Evolutionary conservation across 2,888 invertebrate genomes (phyloP).

Genomic region (Hydraecia micacea): DNA sequence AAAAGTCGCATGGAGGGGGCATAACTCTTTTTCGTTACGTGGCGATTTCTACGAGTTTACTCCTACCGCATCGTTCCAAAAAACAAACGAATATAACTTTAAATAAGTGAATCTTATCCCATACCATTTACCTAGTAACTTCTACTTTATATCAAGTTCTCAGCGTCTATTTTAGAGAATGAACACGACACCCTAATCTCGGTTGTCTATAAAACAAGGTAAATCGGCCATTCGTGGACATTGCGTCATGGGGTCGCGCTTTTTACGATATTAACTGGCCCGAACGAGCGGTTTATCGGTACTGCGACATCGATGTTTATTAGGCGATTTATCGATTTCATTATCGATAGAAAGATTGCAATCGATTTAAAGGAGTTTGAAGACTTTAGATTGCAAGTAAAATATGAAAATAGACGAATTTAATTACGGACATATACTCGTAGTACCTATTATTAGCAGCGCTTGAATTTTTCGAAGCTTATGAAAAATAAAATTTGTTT

Average conservation of each 20-base stretch:
- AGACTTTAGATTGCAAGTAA: not conserved
- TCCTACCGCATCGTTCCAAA: too few species aligned
- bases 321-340: slow-evolving; percentile 16
- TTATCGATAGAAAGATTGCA: not conserved
- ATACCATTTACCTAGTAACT: not conserved
- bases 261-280: slow-evolving; percentile 54
- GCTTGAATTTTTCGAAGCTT: too few species aligned
- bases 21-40: too few species aligned
- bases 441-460: too few species aligned
- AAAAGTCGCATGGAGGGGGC: too few species aligned
- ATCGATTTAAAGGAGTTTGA: not conserved
- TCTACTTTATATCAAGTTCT: slow-evolving; percentile 8
- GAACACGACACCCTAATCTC: not conserved
- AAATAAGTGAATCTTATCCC: slow-evolving; percentile 1
- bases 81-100: not conserved
- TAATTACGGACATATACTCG: not conserved
- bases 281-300: slow-evolving; percentile 31
- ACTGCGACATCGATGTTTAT: slow-evolving; percentile 29
- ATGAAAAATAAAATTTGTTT: too few species aligned
- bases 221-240: slow-evolving; percentile 40
- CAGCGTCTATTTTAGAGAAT: slow-evolving; percentile 4
- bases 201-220: slow-evolving; percentile 50
- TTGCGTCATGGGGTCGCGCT: slow-evolving; percentile 7
- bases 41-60: too few species aligned
- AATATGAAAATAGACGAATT: too few species aligned